These are phyloP conservation scores for Cotesia vestalis DNA, from an alignment of 1,140 invertebrate genomes.

Conservation along the genomic window DNA sequence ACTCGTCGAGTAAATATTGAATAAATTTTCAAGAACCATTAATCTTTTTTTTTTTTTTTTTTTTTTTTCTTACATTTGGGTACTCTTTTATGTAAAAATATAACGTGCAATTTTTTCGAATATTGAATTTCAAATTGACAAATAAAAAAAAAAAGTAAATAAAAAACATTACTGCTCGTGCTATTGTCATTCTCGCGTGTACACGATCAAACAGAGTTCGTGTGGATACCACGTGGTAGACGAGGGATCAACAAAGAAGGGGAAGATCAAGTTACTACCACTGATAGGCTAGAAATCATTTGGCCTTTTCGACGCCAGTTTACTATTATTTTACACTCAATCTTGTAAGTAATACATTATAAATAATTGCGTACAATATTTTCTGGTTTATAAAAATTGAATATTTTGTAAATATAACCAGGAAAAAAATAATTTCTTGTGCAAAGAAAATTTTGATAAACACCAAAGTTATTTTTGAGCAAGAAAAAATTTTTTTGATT, in stretches of 20 bases:
- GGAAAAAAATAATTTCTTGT: neutral
- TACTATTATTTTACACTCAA: neutral
- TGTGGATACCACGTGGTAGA: conserved; percentile 26
- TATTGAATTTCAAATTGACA: neutral
- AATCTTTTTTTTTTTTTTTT: too few species aligned
- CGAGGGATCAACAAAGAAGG: conserved; percentile 12
- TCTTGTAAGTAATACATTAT: conserved; percentile 5
- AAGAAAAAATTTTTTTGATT: too few species aligned
- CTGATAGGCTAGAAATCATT: conserved; percentile 4
- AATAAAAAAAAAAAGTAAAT: neutral
- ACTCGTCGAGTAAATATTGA: conserved; percentile 6
- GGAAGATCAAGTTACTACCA: conserved; percentile 17
- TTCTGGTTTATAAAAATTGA: neutral
- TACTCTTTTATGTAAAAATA: too few species aligned
- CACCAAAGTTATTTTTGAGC: too few species aligned
- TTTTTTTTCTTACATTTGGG: too few species aligned
- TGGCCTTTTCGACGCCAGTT: neutral
- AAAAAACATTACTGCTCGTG: conserved; percentile 1
- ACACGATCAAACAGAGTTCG: neutral
- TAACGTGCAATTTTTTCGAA: too few species aligned
- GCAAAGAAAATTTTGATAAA: too few species aligned
- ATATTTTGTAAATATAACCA: neutral
- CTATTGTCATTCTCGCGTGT: conserved; percentile 3
- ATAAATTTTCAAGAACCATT: too few species aligned
- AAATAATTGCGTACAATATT: neutral